These are phyloP conservation scores for Drosophila navojoa DNA, from an alignment of 1,140 invertebrate genomes.

Conservation along the genomic window DNA sequence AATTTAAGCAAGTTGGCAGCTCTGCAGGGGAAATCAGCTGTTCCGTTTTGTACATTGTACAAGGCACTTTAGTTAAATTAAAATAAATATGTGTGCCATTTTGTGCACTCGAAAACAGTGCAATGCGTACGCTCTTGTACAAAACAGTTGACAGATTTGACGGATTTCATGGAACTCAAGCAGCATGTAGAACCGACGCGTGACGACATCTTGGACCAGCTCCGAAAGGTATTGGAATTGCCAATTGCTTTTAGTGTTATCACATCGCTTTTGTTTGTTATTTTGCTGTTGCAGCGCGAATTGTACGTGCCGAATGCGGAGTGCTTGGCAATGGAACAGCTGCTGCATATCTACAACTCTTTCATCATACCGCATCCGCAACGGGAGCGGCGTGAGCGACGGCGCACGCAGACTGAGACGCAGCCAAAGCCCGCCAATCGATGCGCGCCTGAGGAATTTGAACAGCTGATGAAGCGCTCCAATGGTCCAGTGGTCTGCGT, in stretches of 20 bases:
- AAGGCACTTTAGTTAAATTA: background rate
- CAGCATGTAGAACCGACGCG: slow-evolving; percentile 12
- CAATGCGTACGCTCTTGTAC: slow-evolving; percentile 2
- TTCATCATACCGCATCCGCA: slow-evolving; percentile 50
- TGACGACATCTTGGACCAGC: slow-evolving; percentile 11
- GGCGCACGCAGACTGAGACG: background rate
- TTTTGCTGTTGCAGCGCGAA: slow-evolving; percentile 17
- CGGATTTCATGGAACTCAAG: slow-evolving; percentile 25
- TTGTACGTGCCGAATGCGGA: slow-evolving; percentile 25
- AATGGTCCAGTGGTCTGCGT: slow-evolving; percentile 31
- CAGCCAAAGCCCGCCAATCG: background rate
- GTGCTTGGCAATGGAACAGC: slow-evolving; percentile 15
- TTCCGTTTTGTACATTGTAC: background rate
- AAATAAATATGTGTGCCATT: background rate
- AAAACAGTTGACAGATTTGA: background rate
- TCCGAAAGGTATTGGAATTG: slow-evolving; percentile 8
- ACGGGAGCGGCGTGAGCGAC: slow-evolving; percentile 39
- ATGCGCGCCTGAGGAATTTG: slow-evolving; percentile 17
- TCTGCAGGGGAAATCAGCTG: slow-evolving; percentile 14
- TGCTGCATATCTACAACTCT: slow-evolving; percentile 45
- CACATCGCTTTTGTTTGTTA: background rate
- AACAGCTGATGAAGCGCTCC: slow-evolving; percentile 40
- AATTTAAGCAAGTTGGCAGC: background rate
- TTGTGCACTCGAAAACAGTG: too few species aligned
- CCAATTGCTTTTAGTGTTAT: background rate